Conservation (phyloP, 1,140 invertebrate species). For the Daktulosphaira vitifoliae region DNA sequence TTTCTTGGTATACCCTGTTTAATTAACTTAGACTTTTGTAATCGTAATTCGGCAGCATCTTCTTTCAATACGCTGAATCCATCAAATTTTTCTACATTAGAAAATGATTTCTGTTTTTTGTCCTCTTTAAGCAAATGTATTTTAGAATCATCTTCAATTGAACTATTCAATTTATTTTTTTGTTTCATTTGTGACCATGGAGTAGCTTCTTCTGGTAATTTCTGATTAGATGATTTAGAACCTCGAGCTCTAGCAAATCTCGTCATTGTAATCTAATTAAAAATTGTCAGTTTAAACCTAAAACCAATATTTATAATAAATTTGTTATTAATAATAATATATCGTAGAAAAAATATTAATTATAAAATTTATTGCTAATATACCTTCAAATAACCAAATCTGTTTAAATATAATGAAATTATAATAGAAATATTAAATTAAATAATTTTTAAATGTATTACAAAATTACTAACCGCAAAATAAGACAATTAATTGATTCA, state of each 20-base stretch:
- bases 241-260: conserved; percentile 63
- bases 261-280: too few species aligned
- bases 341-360: too few species aligned
- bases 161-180: conserved; percentile 41
- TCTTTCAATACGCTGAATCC: conserved; percentile 62
- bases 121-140: conserved; percentile 48
- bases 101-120: conserved; percentile 40
- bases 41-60: conserved; percentile 56
- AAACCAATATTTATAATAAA: too few species aligned
- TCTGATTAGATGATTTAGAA: conserved; percentile 63
- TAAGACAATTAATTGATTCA: too few species aligned
- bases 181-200: conserved; percentile 62
- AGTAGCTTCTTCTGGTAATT: conserved; percentile 56
- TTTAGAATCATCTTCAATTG: conserved; percentile 31
- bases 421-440: too few species aligned
- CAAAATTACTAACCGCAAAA: too few species aligned
- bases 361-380: too few species aligned
- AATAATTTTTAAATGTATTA: too few species aligned
- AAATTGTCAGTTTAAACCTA: too few species aligned
- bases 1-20: conserved; percentile 59
- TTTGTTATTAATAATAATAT: too few species aligned
- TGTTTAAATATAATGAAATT: too few species aligned
- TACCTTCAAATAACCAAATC: too few species aligned
- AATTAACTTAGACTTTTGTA: conserved; percentile 54
- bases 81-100: conserved; percentile 51